A percentile compares a stretch with the other conserved stretches of the same genome.
These are phyloP conservation scores for Xanthia icteritia DNA, from an alignment of 2,888 invertebrate species.

Conservation along the genomic window DNA sequence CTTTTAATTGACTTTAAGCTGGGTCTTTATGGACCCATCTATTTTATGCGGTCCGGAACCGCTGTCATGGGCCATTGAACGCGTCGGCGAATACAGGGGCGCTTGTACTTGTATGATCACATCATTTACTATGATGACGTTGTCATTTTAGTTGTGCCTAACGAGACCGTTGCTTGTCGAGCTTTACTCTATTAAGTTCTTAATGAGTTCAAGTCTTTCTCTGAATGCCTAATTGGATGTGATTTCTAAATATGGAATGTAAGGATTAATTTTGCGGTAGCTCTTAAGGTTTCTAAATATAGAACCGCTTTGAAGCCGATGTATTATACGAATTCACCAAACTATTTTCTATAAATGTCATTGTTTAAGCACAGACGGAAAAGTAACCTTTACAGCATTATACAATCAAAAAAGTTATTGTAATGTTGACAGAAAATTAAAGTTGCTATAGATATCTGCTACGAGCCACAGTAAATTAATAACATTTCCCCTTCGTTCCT, in stretches of 20 bases:
- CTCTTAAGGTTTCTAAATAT: not conserved
- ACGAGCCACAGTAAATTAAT: slow-evolving; percentile 22
- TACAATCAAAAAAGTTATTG: slow-evolving; percentile 1
- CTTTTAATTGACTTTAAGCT: slow-evolving; percentile 83
- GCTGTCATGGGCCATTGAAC: slow-evolving; percentile 68
- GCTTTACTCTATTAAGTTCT: slow-evolving; percentile 8
- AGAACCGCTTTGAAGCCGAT: not conserved
- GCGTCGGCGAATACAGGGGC: slow-evolving; percentile 53
- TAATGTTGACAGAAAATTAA: not conserved
- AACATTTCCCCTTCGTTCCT: slow-evolving; percentile 33
- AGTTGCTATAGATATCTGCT: not conserved
- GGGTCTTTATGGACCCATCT: slow-evolving; percentile 83
- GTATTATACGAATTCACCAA: not conserved
- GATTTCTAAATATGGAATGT: slow-evolving; percentile 18
- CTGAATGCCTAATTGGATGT: not conserved
- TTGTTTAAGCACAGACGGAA: not conserved
- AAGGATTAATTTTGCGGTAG: not conserved
- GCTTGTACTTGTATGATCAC: slow-evolving; percentile 60
- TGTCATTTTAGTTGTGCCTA: slow-evolving; percentile 61
- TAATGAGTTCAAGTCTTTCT: slow-evolving; percentile 24
- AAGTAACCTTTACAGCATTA: slow-evolving; percentile 1
- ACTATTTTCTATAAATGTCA: not conserved
- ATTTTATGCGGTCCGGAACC: slow-evolving; percentile 80
- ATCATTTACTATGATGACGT: slow-evolving; percentile 74
- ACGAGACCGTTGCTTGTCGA: slow-evolving; percentile 31